These are phyloP conservation scores for Diuraphis noxia DNA, from an alignment of 1,140 invertebrate species.

Conservation along the genomic window DNA sequence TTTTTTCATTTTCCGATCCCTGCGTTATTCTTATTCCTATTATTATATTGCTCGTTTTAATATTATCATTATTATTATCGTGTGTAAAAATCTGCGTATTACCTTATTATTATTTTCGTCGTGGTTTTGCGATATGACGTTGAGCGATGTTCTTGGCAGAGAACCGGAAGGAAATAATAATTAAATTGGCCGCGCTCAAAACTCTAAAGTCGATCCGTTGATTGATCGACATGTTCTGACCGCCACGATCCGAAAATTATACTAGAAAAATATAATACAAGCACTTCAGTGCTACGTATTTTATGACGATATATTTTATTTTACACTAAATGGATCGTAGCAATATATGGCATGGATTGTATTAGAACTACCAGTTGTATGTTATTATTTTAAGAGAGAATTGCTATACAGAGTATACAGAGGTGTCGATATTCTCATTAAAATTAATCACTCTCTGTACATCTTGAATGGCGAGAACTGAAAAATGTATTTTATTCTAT, in stretches of 20 bases:
- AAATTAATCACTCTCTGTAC: neutral
- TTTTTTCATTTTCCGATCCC: neutral
- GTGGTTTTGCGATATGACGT: neutral
- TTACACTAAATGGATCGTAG: neutral
- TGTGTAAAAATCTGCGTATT: neutral
- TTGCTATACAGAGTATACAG: too few relatives aligned
- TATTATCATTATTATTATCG: neutral
- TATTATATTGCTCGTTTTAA: neutral
- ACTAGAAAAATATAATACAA: neutral
- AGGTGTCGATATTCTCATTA: neutral
- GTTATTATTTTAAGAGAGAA: neutral
- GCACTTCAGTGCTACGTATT: neutral
- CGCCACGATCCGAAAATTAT: neutral
- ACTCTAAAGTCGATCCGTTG: neutral
- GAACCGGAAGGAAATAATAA: neutral
- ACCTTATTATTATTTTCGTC: neutral
- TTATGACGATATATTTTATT: neutral
- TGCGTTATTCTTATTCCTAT: neutral
- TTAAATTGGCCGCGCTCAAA: neutral
- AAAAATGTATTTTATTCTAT: neutral
- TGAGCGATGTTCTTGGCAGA: neutral
- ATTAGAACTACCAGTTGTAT: neutral
- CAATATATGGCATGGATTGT: neutral
- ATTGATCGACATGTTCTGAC: neutral
- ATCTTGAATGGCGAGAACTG: neutral